These are phyloP conservation scores for Amphiduros pacificus DNA, from an alignment of 2,888 invertebrate genomes.

Conservation along the genomic window DNA sequence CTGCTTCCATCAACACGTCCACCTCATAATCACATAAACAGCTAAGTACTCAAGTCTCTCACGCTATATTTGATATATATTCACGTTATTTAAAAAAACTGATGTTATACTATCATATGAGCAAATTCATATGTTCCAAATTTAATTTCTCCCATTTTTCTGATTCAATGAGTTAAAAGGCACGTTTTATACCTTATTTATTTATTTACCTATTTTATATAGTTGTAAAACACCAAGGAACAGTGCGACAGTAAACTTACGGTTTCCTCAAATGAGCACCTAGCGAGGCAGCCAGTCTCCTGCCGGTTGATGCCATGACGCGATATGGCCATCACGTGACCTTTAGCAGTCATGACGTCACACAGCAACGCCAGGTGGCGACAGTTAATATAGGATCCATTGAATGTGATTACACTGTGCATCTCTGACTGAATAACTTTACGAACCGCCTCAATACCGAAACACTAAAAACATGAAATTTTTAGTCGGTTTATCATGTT, in stretches of 20 bases:
- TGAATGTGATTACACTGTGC: slow-evolving; percentile 98
- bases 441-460: slow-evolving; percentile 98
- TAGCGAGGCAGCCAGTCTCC: slow-evolving; percentile 97
- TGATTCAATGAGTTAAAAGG: too few species aligned
- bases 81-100: too few species aligned
- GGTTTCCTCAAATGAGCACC: slow-evolving; percentile 99
- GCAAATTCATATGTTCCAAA: too few species aligned
- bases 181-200: neutral
- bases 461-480: slow-evolving; percentile 68
- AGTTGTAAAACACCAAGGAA: neutral
- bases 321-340: slow-evolving; percentile 99
- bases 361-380: slow-evolving; percentile 97
- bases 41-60: too few species aligned
- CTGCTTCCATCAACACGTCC: slow-evolving; percentile 96
- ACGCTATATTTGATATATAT: too few species aligned
- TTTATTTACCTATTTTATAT: neutral
- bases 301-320: slow-evolving; percentile 98
- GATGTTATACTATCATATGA: too few species aligned
- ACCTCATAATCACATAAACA: too few species aligned
- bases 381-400: slow-evolving; percentile 99
- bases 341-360: slow-evolving; percentile 99
- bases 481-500: too few species aligned
- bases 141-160: too few species aligned
- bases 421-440: slow-evolving; percentile 99
- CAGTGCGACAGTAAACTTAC: slow-evolving; percentile 64